phyloP scores from a whole-genome alignment of 2,797 vertebrate species.

The Pyrocephalus nanus region DNA sequence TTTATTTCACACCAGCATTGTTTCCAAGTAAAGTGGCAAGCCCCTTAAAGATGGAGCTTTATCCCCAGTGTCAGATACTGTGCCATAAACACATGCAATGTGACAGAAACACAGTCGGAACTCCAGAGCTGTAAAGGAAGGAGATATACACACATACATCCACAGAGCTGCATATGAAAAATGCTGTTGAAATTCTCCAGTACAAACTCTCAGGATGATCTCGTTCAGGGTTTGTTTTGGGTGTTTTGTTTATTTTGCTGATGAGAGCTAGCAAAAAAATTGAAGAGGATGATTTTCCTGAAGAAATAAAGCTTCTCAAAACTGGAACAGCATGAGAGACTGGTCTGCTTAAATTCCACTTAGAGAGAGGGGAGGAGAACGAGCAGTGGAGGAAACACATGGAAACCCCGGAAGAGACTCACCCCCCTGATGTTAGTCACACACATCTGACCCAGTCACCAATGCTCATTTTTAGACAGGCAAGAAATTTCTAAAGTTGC shows the following conservation, averaged over 20 bases:
- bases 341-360: neutral
- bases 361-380: neutral
- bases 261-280: neutral
- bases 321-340: neutral
- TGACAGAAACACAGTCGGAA: neutral
- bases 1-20: neutral
- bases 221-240: neutral
- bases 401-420: neutral
- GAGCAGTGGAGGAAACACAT: neutral
- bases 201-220: neutral
- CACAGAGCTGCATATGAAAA: neutral
- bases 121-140: neutral
- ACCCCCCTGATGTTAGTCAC: neutral
- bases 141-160: neutral
- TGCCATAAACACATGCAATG: neutral
- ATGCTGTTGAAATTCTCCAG: neutral
- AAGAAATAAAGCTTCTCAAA: neutral
- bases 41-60: neutral
- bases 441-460: neutral
- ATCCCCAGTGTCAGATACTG: neutral
- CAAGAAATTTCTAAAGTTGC: neutral
- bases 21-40: neutral
- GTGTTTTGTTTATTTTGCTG: neutral
- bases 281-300: neutral
- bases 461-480: neutral